Percentiles rank a stretch among this genome's conserved stretches.
Evolutionary conservation across 1,140 invertebrate species (phyloP).

Genomic region (Achatina immaculata): DNA sequence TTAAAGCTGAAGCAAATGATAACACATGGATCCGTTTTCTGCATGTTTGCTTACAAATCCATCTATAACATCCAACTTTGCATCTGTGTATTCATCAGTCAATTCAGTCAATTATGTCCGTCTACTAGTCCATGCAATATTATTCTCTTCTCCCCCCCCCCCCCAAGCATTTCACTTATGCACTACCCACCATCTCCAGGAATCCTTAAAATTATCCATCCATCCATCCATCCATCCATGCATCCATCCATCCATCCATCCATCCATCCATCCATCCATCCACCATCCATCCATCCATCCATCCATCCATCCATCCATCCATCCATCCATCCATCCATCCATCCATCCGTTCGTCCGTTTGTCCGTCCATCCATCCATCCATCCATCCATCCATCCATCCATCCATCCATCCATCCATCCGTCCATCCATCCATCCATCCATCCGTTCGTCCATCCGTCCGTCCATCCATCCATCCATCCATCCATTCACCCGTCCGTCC

Average conservation of each 20-base stretch:
- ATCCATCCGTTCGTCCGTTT: not conserved
- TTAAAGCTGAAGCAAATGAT: too few relatives aligned
- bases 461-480: not conserved
- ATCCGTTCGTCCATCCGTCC: not conserved
- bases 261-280: not conserved
- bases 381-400: not conserved
- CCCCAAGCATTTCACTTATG: too few relatives aligned
- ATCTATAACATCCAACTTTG: too few relatives aligned
- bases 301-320: not conserved
- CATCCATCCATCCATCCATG: not conserved
- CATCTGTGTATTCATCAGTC: too few relatives aligned
- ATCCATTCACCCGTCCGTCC: not conserved
- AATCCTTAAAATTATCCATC: too few relatives aligned
- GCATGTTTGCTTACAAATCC: too few relatives aligned
- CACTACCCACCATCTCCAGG: too few relatives aligned
- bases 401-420: not conserved
- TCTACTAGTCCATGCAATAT: too few relatives aligned
- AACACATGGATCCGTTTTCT: too few relatives aligned
- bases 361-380: not conserved
- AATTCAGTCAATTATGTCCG: too few relatives aligned
- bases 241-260: not conserved
- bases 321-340: not conserved
- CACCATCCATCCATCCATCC: not conserved
- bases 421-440: not conserved
- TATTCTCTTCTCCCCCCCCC: too few relatives aligned